Conservation (phyloP, 2,113 vertebrate genomes). For the Cyprinodon variegatus region DNA sequence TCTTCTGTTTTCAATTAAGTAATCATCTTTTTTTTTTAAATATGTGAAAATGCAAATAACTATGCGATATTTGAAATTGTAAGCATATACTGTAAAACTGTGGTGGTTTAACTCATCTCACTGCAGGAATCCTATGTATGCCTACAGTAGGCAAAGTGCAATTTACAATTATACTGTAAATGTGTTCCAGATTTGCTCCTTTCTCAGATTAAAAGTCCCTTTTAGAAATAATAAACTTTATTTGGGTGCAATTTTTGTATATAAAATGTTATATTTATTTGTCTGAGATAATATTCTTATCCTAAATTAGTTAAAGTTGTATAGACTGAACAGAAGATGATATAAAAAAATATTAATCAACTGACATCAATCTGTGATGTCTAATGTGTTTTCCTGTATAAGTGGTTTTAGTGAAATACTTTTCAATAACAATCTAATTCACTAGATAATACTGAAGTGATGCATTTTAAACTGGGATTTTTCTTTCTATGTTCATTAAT, state of each 20-base stretch:
- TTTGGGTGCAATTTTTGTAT: neutral
- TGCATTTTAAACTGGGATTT: neutral
- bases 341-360: neutral
- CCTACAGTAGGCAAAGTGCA: no score
- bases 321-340: neutral
- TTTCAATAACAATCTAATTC: no score
- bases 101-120: neutral
- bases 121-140: neutral
- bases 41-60: neutral
- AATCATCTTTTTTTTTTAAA: neutral
- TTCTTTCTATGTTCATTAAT: neutral
- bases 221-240: neutral
- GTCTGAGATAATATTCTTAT: neutral
- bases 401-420: neutral
- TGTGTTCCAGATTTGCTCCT: neutral
- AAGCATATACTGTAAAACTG: no score
- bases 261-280: neutral
- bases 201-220: neutral
- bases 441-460: neutral
- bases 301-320: neutral
- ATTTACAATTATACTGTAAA: neutral
- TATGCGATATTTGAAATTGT: neutral
- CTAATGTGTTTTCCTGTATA: neutral
- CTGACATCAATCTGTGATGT: neutral
- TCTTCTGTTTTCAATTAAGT: neutral